A percentile compares a stretch with the other conserved stretches of the same genome.
Conservation (phyloP, 2,888 invertebrate species). For the Rhynchonema sp. region DNA sequence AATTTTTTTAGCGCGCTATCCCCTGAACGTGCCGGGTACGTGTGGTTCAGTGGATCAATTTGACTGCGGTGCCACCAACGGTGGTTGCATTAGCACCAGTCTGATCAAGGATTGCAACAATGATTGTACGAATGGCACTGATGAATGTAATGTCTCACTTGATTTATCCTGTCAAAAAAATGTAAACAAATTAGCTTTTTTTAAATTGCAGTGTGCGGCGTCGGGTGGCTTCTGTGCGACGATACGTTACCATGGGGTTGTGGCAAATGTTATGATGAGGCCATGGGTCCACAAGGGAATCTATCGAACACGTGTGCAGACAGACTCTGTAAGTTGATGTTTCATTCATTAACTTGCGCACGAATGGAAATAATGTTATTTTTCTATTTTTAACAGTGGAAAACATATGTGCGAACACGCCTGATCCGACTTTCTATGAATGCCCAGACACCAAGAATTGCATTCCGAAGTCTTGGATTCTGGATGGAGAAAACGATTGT, state of each 20-base stretch:
- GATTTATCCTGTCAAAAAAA: too few relatives aligned
- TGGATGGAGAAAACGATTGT: constrained; percentile 10
- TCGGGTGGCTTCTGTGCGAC: neutral
- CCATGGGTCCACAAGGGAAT: too few relatives aligned
- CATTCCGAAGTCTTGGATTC: constrained; percentile 3
- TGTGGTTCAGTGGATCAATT: neutral
- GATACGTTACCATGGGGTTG: neutral
- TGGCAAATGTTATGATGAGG: neutral
- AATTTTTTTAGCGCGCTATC: neutral
- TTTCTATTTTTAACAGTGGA: too few relatives aligned
- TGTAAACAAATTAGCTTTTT: too few relatives aligned
- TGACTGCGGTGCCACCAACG: neutral
- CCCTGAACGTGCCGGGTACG: constrained; percentile 1
- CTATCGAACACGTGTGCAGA: too few relatives aligned
- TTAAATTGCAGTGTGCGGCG: neutral
- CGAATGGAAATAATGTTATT: too few relatives aligned
- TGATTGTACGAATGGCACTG: neutral
- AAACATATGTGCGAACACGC: too few relatives aligned
- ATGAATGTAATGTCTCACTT: too few relatives aligned
- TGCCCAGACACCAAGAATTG: constrained; percentile 6
- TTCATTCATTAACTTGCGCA: too few relatives aligned
- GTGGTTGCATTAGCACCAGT: neutral
- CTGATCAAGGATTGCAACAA: neutral
- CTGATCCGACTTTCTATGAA: neutral
- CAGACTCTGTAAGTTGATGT: too few relatives aligned